A percentile compares a stretch with the other conserved stretches of the same genome.
phyloP scores from a whole-genome alignment of 2,797 vertebrate species.

The Cirrhinus mrigala region DNA sequence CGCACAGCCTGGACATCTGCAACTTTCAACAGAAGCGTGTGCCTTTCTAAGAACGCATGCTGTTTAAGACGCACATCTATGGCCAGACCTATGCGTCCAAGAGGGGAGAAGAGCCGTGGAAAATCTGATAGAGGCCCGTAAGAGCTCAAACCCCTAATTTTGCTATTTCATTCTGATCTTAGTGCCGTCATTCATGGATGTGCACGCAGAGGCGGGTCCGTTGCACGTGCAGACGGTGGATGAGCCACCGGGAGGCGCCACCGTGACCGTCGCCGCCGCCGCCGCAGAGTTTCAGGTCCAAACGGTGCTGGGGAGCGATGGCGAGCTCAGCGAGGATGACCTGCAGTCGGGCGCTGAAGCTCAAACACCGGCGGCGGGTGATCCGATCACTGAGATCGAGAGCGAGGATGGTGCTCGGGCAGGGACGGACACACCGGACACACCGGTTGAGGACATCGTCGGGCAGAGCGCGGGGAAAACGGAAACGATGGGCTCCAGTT shows the following conservation, averaged over 20 bases:
- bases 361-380: neutral
- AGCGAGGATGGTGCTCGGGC: conserved; percentile 13
- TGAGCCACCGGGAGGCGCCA: conserved; percentile 62
- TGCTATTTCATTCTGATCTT: conserved; percentile 63
- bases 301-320: conserved; percentile 51
- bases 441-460: neutral
- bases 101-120: conserved; percentile 38
- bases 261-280: conserved; percentile 60
- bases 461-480: conserved; percentile 53
- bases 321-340: conserved; percentile 31
- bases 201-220: conserved; percentile 71
- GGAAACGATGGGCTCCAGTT: conserved; percentile 77
- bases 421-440: neutral
- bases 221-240: conserved; percentile 60
- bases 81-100: conserved; percentile 30
- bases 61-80: conserved; percentile 25
- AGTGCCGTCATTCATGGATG: conserved; percentile 64
- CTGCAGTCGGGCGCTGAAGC: conserved; percentile 21
- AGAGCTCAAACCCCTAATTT: neutral
- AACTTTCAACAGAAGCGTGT: conserved; percentile 23
- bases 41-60: conserved; percentile 9
- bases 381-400: conserved; percentile 36
- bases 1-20: conserved; percentile 28
- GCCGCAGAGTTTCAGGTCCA: conserved; percentile 66
- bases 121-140: conserved; percentile 41